Base-by-base conservation (phyloP, 1,140 invertebrate genomes). In the Rhopalosiphum maidis region DNA sequence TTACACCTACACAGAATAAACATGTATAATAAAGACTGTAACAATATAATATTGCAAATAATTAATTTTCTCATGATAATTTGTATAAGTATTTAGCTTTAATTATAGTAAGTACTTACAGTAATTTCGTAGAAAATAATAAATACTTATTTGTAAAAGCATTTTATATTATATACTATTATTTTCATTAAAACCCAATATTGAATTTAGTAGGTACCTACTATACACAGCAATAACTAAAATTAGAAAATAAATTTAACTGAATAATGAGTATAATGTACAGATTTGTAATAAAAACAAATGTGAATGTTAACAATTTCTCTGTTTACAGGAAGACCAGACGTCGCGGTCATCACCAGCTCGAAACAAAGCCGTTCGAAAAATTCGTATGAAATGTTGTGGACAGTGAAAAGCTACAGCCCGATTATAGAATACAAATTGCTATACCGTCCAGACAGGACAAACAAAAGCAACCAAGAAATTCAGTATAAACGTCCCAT, bases 351-450 rank as follows among this genome's bases (percentile, higher is more conserved):
- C 94, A 96, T 96, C 91, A 95, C 95, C 85, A 95, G 95, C 2
- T 95, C 95, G 21, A 95, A 95, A 0, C 94, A 95, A 87, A 95
- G 95, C 92, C 95, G 95, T 68, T 94, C 95, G 55, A 94, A 95
- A 37, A 95, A 96, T 94, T 95, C 95, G 91, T 96, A 96, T 94
- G 96, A 96, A 94, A 94, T 96, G 83, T 96, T 96, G 35, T 96
- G 96, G 96, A 95, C 95, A 87, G 96, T 96, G 77, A 96, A 96
- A 93, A 96, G 96, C 68, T 96, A 96, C 93, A 95, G 96, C 0
- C 95, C 95, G 0, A 94, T 96, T 5, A 95, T 96, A 86, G 96
- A 96, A 95, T 96, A 96, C 43, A 95, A 96, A 90, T 95, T 96
- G 22, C 94, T 96, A 23, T 96, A 96, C 94, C 94, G 96, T 41